Evolutionary conservation across 1,140 invertebrate species (phyloP), one percentile per base, ranked within the genome.

Genomic region (Pseudoatta argentina): DNA sequence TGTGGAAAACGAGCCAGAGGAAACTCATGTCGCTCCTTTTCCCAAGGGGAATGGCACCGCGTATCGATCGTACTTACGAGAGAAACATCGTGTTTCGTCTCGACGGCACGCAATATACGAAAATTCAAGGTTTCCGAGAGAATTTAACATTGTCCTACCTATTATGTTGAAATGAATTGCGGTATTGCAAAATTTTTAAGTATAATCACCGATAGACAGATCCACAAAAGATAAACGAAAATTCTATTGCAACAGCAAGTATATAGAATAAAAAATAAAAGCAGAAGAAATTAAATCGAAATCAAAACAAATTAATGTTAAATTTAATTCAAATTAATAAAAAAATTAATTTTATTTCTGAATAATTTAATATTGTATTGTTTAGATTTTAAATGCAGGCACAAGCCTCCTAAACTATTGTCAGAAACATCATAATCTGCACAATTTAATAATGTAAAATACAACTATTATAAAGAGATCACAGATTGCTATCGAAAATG

Each of bases 1-100:
- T 53, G 53, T 53, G 78, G 75, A 79, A 85, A 85, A 63, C 59
- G 44, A 78, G 44, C 12, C 44, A 12, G 34, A 76, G 73, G 73
- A 79, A 85, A 85, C 59, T 78, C 83, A 51, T 57, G 72, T 69
- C 73, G 72, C 63, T 79, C 51, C 63, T 85, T 85, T 85, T 51
- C 82, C 63, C 61, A 59, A 67, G 61, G 75, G 75, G 63, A 81
- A 59, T 44, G 59, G 61, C 72, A 85, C 21, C n/a, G 57, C 24
- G 48, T 85, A 85, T 85, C 83, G 83, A 85, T 85, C 75, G 44
- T 55, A 44, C 39, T 73, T 73, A 59, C 39, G 69, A 51, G 69
- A 61, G 44, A 75, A 83, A 61, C 55, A 75, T 21, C 55, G 69
- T 30, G 55, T 82, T 82, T 82, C 53, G 76, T 79, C 77, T 67